Percentiles rank a stretch among this genome's conserved stretches.
Evolutionary conservation across 2,113 vertebrate species (phyloP).

Genomic region (Eretmodus cyanostictus): DNA sequence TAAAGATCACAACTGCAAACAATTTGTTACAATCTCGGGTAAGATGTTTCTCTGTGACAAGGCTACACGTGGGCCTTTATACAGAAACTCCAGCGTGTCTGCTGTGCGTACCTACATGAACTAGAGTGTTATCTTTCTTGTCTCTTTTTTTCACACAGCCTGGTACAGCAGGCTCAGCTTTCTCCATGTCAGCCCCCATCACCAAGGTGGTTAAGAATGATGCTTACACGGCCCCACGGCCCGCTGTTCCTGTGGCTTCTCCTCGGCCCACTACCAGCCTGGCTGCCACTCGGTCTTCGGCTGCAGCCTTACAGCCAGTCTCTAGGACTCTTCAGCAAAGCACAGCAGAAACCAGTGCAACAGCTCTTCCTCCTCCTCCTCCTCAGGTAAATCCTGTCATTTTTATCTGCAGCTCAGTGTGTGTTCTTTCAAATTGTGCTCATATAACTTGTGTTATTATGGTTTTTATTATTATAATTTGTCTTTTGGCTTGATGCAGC

Average conservation of each 20-base stretch:
- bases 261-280: conserved; percentile 54
- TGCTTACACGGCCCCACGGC: conserved; percentile 80
- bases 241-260: conserved; percentile 61
- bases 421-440: background rate
- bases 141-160: conserved; percentile 53
- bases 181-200: conserved; percentile 82
- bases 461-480: background rate
- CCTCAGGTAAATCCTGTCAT: conserved; percentile 64
- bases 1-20: conserved; percentile 80
- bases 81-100: background rate
- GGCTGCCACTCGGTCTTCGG: conserved; percentile 46
- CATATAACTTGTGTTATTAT: background rate
- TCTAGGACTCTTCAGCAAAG: conserved; percentile 79
- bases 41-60: conserved; percentile 17
- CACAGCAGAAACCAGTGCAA: conserved; percentile 19
- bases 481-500: background rate
- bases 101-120: background rate
- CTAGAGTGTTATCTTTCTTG: background rate
- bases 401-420: background rate
- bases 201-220: conserved; percentile 98
- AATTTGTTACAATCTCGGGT: conserved; percentile 78
- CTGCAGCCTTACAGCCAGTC: conserved; percentile 75
- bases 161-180: conserved; percentile 70
- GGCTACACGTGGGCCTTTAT: background rate
- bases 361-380: conserved; percentile 54